A percentile compares a stretch with the other conserved stretches of the same genome.
These are phyloP conservation scores for Rhagonycha fulva DNA, from an alignment of 2,888 invertebrate species.

Conservation along the genomic window DNA sequence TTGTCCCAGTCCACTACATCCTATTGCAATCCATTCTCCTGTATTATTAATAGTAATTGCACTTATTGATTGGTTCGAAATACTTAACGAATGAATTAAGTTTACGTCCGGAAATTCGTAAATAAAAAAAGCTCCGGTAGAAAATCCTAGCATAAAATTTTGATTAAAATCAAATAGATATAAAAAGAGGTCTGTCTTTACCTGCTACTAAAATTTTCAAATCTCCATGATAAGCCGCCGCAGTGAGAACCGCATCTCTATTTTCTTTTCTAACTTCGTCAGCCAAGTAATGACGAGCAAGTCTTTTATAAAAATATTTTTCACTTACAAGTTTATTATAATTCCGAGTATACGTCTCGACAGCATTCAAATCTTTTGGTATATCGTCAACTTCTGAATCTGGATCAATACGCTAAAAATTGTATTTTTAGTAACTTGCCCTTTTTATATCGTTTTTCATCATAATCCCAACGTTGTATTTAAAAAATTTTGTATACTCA, in stretches of 20 bases:
- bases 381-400: conserved; percentile 74
- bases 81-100: conserved; percentile 86
- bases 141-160: conserved; percentile 68
- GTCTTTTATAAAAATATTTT: conserved; percentile 68
- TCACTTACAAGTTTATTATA: conserved; percentile 55
- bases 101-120: conserved; percentile 95
- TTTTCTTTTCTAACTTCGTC: conserved; percentile 69
- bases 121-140: conserved; percentile 88
- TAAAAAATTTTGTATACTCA: background rate
- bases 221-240: conserved; percentile 81
- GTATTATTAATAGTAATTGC: conserved; percentile 80
- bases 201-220: conserved; percentile 81
- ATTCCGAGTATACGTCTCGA: conserved; percentile 51
- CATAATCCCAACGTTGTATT: background rate
- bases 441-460: no score
- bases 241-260: conserved; percentile 69
- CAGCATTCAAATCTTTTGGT: conserved; percentile 55
- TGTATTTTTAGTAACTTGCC: background rate
- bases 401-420: conserved; percentile 33
- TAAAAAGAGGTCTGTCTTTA: conserved; percentile 35
- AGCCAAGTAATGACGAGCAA: conserved; percentile 74
- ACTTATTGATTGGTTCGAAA: conserved; percentile 83
- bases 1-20: conserved; percentile 87
- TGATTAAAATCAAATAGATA: background rate
- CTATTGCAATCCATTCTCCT: conserved; percentile 97